A percentile compares a stretch with the other conserved stretches of the same genome.
Conservation (phyloP, 2,797 vertebrate species). For the Bufotes viridis region DNA sequence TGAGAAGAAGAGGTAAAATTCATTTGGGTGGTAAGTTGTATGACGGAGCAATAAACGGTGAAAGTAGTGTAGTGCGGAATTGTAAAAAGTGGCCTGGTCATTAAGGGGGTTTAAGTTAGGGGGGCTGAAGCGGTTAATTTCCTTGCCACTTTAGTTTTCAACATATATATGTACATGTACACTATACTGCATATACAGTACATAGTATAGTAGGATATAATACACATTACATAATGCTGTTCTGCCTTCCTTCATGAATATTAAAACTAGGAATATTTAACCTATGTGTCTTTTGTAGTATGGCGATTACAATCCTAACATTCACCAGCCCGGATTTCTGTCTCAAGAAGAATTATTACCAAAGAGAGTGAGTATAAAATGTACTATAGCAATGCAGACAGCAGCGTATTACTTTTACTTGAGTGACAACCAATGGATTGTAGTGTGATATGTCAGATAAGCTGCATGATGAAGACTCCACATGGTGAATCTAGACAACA, state of each 20-base stretch:
- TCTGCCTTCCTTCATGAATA: neutral
- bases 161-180: neutral
- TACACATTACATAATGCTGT: neutral
- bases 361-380: slow-evolving; percentile 80
- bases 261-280: neutral
- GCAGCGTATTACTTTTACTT: neutral
- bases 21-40: too few species aligned
- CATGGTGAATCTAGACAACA: neutral
- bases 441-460: neutral
- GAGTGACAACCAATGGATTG: neutral
- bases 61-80: too few species aligned
- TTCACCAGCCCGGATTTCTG: slow-evolving; percentile 90
- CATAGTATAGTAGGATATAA: too few species aligned
- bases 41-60: too few species aligned
- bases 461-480: neutral
- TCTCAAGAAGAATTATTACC: slow-evolving; percentile 90
- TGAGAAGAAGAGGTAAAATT: too few species aligned
- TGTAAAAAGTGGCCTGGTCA: too few species aligned
- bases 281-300: slow-evolving; percentile 74
- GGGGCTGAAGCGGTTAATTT: too few species aligned
- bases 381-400: neutral
- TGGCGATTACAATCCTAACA: slow-evolving; percentile 90
- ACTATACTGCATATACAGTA: too few species aligned
- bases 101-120: too few species aligned
- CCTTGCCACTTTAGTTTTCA: neutral